A percentile compares a stretch with the other conserved stretches of the same genome.
Conservation (phyloP, 2,888 invertebrate species). For the Drosophila birchii region DNA sequence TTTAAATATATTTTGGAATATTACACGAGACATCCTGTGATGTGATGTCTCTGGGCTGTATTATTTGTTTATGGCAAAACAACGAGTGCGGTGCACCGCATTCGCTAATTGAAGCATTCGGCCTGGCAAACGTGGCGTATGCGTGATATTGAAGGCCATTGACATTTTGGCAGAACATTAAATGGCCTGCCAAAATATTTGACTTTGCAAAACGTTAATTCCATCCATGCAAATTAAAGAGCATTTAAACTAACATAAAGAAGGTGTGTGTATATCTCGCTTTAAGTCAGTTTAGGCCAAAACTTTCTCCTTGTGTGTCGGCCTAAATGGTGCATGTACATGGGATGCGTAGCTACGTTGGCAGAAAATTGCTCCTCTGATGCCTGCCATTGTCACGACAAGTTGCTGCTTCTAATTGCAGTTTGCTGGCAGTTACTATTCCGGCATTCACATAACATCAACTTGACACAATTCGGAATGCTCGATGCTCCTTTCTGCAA, state of each 20-base stretch:
- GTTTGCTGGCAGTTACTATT: conserved; percentile 43
- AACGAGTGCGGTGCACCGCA: conserved; percentile 51
- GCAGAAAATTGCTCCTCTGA: conserved; percentile 36
- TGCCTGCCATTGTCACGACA: conserved; percentile 58
- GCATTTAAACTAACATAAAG: not conserved
- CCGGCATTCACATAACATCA: conserved; percentile 39
- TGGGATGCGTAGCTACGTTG: conserved; percentile 21
- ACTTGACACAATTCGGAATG: conserved; percentile 42
- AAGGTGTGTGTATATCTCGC: not conserved
- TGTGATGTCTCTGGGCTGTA: conserved; percentile 7
- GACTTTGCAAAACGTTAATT: conserved; percentile 7
- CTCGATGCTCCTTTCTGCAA: conserved; percentile 31
- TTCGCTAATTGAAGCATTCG: conserved; percentile 62
- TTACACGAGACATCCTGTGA: conserved; percentile 16
- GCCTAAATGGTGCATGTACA: conserved; percentile 33
- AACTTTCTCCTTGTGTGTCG: conserved; percentile 23
- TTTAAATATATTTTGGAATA: conserved; percentile 44
- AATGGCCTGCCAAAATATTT: conserved; percentile 11
- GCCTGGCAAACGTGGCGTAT: conserved; percentile 48
- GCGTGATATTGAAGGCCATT: conserved; percentile 42
- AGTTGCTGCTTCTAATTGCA: conserved; percentile 60
- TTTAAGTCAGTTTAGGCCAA: conserved; percentile 18
- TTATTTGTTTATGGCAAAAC: conserved; percentile 55
- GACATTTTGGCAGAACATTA: conserved; percentile 18
- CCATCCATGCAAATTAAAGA: not conserved